Base-by-base conservation (phyloP, 2,888 invertebrate genomes). In the Tenodera sinensis region DNA sequence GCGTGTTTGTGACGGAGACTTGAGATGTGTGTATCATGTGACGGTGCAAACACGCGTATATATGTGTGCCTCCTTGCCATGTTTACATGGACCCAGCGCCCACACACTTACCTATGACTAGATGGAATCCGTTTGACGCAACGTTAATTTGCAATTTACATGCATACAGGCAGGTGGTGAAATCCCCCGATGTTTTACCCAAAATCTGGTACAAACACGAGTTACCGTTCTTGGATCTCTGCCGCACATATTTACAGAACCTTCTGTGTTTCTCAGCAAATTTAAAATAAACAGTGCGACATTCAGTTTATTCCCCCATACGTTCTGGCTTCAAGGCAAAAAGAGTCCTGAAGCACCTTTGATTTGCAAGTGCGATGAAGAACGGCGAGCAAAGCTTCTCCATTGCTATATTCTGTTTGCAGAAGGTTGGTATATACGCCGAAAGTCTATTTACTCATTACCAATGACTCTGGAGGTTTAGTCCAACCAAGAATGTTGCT, bases 121-220 rank as follows among this genome's bases (percentile, higher is more conserved):
- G 54, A 82, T 87, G 83, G 28, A 30, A 71, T 81, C 87, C 81
- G 86, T 89, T 89, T 89, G 90, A 89, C 84, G 47, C 42, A 83
- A 71, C 28, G 89, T 88, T 90, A 89, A 88, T 90, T 89, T 88
- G 83, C 88, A 88, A 87, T 89, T 88, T 88, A 89, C 89, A 90
- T 89, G 89, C 89, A 89, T 42, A 34, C 34, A 42, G 27, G 85
- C 28, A 28, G 47, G 83, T 20, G 87, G 15, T 81, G 47, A n/a
- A 28, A 30, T 84, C 84, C 34, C 84, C 25, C 84, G 28, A 28
- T 84, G 84, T 83, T 28, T 83, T 83, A 83, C 54, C 54, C 20
- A 71, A 71, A 71, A 20, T 71, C 54, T 71, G 54, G 54, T 71
- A 71, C 54, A 71, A 71, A 71, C 54, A 71, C 54, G 54, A 71